Conservation (phyloP, 2,888 invertebrate genomes). For the Fragum fragum region DNA sequence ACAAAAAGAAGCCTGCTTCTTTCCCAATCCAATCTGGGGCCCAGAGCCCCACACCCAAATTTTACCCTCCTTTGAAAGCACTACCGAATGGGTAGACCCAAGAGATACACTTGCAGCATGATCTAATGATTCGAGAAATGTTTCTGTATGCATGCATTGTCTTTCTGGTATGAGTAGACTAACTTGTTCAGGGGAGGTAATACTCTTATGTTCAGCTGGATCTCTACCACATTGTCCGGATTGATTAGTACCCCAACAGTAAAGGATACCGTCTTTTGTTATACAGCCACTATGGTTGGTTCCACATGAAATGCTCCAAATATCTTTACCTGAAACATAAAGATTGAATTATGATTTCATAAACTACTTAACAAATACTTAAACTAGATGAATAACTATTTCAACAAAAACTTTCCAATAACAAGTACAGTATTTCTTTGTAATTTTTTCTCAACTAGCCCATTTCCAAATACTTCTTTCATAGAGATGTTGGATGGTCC, state of each 20-base stretch:
- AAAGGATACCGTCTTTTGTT: conserved; percentile 80
- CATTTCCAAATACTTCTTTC: too few relatives aligned
- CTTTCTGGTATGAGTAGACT: conserved; percentile 61
- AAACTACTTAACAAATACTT: conserved; percentile 15
- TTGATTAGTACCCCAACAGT: conserved; percentile 85
- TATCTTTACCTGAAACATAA: conserved; percentile 86
- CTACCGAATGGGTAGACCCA: conserved; percentile 83
- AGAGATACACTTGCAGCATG: conserved; percentile 75
- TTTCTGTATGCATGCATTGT: conserved; percentile 75
- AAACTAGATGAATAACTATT: neutral
- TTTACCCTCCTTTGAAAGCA: conserved; percentile 80
- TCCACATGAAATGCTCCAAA: conserved; percentile 92
- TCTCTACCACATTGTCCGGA: conserved; percentile 91
- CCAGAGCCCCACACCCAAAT: conserved; percentile 86
- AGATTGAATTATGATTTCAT: conserved; percentile 15
- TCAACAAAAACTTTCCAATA: conserved; percentile 1
- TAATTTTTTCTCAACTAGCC: too few relatives aligned
- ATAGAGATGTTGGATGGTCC: too few relatives aligned
- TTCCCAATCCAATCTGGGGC: conserved; percentile 78
- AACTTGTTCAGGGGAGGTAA: conserved; percentile 72
- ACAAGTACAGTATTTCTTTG: too few relatives aligned
- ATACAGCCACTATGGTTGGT: conserved; percentile 89
- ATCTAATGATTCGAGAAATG: conserved; percentile 62
- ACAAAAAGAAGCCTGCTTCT: conserved; percentile 45
- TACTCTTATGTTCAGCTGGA: conserved; percentile 75